Base-by-base conservation (phyloP, 2,113 vertebrate genomes). In the Mionectes macconnelli region DNA sequence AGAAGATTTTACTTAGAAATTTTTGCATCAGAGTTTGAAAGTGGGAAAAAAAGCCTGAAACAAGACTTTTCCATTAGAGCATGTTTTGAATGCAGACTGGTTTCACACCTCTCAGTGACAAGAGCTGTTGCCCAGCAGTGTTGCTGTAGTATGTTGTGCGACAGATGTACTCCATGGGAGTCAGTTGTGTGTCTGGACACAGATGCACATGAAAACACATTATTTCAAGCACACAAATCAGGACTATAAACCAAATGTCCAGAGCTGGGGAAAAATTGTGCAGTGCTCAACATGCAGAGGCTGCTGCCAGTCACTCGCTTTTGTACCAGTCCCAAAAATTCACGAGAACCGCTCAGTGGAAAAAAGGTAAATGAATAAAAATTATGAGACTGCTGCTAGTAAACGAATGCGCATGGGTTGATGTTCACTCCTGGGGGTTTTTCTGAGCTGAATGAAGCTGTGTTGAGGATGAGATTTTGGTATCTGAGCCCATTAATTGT, bases 321-420 rank as follows among this genome's bases (percentile, higher is more conserved):
- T 95, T 80, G 70, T 69, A 53, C 1, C 13, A 30, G 63, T 27
- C 70, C 74, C 96, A 89, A 95, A 96, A 89, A 89, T 94, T 94
- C 91, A 94, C 0, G 0, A 83, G 53, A 22, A 69, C 87, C 3
- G 6, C 53, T 80, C 57, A 40, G 2, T 62, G 59, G 27, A 69
- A 85, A 87, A 35, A 52, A 57, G 44, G 74, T 33, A 76, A 89
- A 66, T 85, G 33, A 77, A 85, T 92, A 83, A 87, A 89, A 39
- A 31, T 47, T 16, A 81, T 50, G 69, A 73, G 35, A 18, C 5
- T 62, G 35, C 42, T 86, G 47, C 45, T 84, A 57, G 20, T 73
- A 31, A 76, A 76, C 87, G n/a, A 40, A 35, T n/a, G 28, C 7
- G 35, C 3, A 4, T 4, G 23, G 49, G 25, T 37, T 35, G 56